Evolutionary conservation across 2,888 invertebrate genomes (phyloP).

Genomic region (Drosophila atroscutellata): DNA sequence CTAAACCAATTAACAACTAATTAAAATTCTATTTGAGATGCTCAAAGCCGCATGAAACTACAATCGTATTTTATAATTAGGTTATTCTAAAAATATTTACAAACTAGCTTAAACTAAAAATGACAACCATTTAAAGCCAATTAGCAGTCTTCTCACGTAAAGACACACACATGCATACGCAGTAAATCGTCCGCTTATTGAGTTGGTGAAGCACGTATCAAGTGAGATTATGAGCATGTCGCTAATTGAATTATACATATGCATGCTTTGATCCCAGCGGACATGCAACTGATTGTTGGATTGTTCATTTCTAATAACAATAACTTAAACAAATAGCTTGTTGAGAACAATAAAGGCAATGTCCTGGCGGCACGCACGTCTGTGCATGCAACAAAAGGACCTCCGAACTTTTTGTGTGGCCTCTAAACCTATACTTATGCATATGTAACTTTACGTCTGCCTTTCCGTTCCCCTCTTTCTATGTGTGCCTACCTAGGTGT

Average conservation of each 20-base stretch:
- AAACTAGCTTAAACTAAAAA: not conserved
- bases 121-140: slow-evolving; percentile 14
- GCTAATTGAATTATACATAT: slow-evolving; percentile 65
- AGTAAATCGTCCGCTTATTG: slow-evolving; percentile 22
- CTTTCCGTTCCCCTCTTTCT: slow-evolving; percentile 1
- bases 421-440: slow-evolving; percentile 51
- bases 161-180: not conserved
- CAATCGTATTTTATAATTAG: not conserved
- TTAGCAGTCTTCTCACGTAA: slow-evolving; percentile 24
- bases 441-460: slow-evolving; percentile 35
- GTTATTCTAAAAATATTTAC: not conserved
- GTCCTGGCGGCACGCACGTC: slow-evolving; percentile 57
- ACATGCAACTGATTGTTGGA: slow-evolving; percentile 42
- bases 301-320: slow-evolving; percentile 55
- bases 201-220: slow-evolving; percentile 42
- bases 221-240: slow-evolving; percentile 51
- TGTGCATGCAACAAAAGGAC: slow-evolving; percentile 39
- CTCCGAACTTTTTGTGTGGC: slow-evolving; percentile 53
- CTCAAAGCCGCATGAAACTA: too few species aligned
- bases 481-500: slow-evolving; percentile 12
- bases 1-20: not conserved
- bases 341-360: slow-evolving; percentile 36
- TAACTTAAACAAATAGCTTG: slow-evolving; percentile 58
- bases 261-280: slow-evolving; percentile 43
- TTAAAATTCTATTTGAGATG: not conserved